A percentile compares a stretch with the other conserved stretches of the same genome.
Conservation (phyloP, 2,888 invertebrate species). For the Anaspis maculata region DNA sequence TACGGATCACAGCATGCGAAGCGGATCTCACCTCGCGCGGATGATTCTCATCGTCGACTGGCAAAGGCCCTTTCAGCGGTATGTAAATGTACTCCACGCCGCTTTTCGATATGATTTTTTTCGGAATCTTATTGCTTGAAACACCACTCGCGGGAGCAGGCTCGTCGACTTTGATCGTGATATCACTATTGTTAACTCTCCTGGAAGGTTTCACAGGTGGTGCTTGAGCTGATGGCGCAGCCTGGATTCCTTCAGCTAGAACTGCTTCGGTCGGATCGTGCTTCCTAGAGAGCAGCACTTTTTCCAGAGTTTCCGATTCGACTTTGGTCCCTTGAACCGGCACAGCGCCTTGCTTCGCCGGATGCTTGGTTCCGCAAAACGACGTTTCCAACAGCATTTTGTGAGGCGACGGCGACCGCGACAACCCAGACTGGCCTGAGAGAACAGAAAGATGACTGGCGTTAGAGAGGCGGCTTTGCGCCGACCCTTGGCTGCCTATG, state of each 20-base stretch:
- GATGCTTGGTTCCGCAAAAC: constrained; percentile 78
- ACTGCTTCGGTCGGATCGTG: constrained; percentile 58
- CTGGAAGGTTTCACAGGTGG: constrained; percentile 16
- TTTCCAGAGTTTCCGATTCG: constrained; percentile 46
- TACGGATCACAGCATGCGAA: constrained; percentile 13
- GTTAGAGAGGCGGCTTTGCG: constrained; percentile 43
- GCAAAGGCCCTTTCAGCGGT: constrained; percentile 42
- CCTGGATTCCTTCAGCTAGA: constrained; percentile 51
- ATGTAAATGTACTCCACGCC: constrained; percentile 44
- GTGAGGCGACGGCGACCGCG: constrained; percentile 81
- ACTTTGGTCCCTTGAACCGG: constrained; percentile 31
- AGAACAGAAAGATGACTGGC: constrained; percentile 50
- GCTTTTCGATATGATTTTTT: constrained; percentile 35
- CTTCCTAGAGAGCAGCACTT: constrained; percentile 51
- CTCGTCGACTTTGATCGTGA: constrained; percentile 36
- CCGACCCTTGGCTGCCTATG: constrained; percentile 66
- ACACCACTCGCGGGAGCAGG: constrained; percentile 18
- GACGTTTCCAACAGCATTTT: constrained; percentile 84
- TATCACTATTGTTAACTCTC: constrained; percentile 21
- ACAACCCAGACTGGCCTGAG: constrained; percentile 48
- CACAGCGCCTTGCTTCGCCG: constrained; percentile 32
- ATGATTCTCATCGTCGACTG: constrained; percentile 20
- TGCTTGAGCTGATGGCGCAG: background rate
- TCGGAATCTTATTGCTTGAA: constrained; percentile 20
- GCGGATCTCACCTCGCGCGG: constrained; percentile 24